Evolutionary conservation across 30 jellyfish, hydroid and myxozoan genomes (phyloP).

Genomic region (Turritopsis dohrnii): DNA sequence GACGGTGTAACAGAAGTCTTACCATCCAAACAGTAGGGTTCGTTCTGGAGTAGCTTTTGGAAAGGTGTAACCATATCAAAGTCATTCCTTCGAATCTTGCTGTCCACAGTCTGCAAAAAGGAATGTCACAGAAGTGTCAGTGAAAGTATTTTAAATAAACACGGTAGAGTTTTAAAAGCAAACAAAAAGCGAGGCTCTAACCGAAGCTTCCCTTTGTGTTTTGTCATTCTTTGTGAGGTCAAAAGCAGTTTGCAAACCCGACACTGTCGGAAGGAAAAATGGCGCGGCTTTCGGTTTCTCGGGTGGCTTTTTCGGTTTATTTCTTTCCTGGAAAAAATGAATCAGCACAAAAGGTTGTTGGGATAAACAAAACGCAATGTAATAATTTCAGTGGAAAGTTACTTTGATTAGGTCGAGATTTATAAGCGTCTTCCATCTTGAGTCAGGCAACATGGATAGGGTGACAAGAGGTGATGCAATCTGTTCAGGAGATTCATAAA

Average conservation of each 20-base stretch:
- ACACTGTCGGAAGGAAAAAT: conserved; percentile 85
- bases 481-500: conserved; percentile 70
- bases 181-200: no score
- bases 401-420: conserved; percentile 88
- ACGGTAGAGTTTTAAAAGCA: background rate
- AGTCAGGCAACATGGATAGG: conserved; percentile 86
- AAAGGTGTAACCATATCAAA: background rate
- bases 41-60: background rate
- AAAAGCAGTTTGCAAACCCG: conserved; percentile 77
- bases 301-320: conserved; percentile 92
- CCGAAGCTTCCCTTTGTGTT: background rate
- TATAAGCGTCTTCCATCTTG: conserved; percentile 80
- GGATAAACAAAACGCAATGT: background rate
- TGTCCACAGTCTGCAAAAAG: background rate
- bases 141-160: background rate
- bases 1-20: no score
- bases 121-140: background rate
- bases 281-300: conserved; percentile 95
- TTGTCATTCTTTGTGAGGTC: conserved; percentile 28
- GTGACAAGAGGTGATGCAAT: conserved; percentile 56
- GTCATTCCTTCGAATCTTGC: background rate
- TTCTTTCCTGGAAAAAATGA: conserved; percentile 54
- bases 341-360: background rate
- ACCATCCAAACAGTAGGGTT: background rate
- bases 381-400: background rate